Evolutionary conservation across 2,888 invertebrate genomes (phyloP).

Genomic region (Drosophila maculinotata): DNA sequence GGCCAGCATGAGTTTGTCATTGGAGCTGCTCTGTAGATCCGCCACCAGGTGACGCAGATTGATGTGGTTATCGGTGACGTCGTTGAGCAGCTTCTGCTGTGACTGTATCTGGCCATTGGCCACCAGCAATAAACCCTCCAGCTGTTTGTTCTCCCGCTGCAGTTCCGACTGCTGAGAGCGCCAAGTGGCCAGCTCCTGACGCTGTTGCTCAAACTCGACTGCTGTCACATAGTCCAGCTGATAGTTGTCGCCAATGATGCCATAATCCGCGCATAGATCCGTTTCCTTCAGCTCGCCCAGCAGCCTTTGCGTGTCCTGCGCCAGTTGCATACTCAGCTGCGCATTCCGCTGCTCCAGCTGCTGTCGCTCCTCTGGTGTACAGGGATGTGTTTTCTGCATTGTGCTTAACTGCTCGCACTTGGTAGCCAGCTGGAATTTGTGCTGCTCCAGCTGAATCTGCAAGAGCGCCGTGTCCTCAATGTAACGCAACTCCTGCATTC

Average conservation of each 20-base stretch:
- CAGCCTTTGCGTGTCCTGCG: conserved; percentile 70
- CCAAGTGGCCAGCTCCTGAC: conserved; percentile 55
- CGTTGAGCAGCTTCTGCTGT: conserved; percentile 83
- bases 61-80: conserved; percentile 84
- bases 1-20: conserved; percentile 83
- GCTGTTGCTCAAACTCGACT: conserved; percentile 77
- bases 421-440: conserved; percentile 45
- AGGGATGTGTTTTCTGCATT: conserved; percentile 38
- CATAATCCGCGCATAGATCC: conserved; percentile 80
- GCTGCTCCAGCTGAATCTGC: conserved; percentile 65
- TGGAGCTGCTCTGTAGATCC: conserved; percentile 83
- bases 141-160: conserved; percentile 72
- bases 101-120: conserved; percentile 83
- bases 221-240: conserved; percentile 81
- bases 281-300: conserved; percentile 68
- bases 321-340: conserved; percentile 77
- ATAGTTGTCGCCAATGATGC: conserved; percentile 82
- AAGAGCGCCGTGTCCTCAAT: conserved; percentile 71
- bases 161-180: conserved; percentile 62
- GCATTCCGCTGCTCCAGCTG: conserved; percentile 71
- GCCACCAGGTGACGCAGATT: conserved; percentile 84
- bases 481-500: conserved; percentile 71
- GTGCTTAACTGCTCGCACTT: conserved; percentile 37
- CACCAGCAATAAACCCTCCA: conserved; percentile 81
- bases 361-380: conserved; percentile 73